Percentiles rank a stretch among this genome's conserved stretches.
Evolutionary conservation across 1,140 invertebrate genomes (phyloP).

Genomic region (Epicauta chinensis): DNA sequence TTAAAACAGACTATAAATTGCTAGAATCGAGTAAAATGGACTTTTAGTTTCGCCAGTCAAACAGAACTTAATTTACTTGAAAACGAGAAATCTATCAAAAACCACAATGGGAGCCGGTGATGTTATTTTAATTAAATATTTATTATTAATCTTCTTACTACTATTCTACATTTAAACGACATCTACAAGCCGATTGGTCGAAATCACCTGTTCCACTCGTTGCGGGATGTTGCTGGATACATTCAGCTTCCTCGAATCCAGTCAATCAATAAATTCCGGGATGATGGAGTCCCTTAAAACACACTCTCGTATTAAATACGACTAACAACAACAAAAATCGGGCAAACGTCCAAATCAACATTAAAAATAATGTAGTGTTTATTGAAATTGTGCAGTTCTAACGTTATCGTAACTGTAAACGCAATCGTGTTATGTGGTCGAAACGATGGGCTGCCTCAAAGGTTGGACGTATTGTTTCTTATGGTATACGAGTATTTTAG

Average conservation of each 20-base stretch:
- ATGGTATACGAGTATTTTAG: conserved; percentile 53
- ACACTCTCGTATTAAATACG: too few relatives aligned
- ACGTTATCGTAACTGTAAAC: neutral
- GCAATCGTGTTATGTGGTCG: conserved; percentile 5
- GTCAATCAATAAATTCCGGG: too few relatives aligned
- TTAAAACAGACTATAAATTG: too few relatives aligned
- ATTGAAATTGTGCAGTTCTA: neutral
- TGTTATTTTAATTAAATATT: conserved; percentile 30
- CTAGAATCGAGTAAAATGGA: too few relatives aligned
- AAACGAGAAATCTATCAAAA: too few relatives aligned
- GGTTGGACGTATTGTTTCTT: conserved; percentile 49
- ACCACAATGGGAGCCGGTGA: conserved; percentile 58
- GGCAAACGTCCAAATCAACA: conserved; percentile 2
- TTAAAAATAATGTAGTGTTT: conserved; percentile 5
- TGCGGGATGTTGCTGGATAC: too few relatives aligned
- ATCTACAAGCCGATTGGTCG: conserved; percentile 1
- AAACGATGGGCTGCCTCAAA: conserved; percentile 22
- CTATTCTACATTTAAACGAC: conserved; percentile 1
- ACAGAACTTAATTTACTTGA: too few relatives aligned
- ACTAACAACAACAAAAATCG: too few relatives aligned
- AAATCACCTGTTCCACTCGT: too few relatives aligned
- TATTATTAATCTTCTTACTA: neutral
- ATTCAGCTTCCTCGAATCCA: too few relatives aligned
- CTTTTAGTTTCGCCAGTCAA: too few relatives aligned
- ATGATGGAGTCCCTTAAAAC: too few relatives aligned